These are phyloP conservation scores for Phalacrocorax aristotelis DNA, from an alignment of 2,113 vertebrate species.

Conservation along the genomic window DNA sequence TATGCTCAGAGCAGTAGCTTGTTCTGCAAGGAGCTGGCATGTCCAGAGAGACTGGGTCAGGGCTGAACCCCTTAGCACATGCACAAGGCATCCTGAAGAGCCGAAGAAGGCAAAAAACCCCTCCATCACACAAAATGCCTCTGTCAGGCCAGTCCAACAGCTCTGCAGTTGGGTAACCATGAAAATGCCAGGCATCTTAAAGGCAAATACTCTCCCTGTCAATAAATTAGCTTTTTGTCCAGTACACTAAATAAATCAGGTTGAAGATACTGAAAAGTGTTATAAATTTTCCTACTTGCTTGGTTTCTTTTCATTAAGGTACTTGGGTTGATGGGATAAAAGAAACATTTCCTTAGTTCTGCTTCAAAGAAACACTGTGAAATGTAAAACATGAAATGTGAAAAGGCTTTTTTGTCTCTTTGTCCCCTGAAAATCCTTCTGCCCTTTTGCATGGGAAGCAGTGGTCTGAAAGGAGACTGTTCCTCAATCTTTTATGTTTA, in stretches of 20 bases:
- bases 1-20: neutral
- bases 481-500: neutral
- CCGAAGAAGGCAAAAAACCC: neutral
- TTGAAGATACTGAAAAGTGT: neutral
- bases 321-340: neutral
- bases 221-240: neutral
- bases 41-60: neutral
- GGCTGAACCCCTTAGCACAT: neutral
- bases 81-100: neutral
- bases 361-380: neutral
- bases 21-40: neutral
- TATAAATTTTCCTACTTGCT: neutral
- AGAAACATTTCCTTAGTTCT: neutral
- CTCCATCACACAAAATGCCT: neutral
- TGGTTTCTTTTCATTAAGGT: neutral
- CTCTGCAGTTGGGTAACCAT: neutral
- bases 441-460: neutral
- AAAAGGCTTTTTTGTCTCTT: neutral
- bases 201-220: neutral
- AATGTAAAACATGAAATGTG: neutral
- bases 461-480: neutral
- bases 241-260: neutral
- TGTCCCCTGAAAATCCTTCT: neutral
- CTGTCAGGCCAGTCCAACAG: neutral
- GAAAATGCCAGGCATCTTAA: neutral